These are phyloP conservation scores for Calosoma granatense DNA, from an alignment of 1,140 invertebrate genomes.

Conservation along the genomic window DNA sequence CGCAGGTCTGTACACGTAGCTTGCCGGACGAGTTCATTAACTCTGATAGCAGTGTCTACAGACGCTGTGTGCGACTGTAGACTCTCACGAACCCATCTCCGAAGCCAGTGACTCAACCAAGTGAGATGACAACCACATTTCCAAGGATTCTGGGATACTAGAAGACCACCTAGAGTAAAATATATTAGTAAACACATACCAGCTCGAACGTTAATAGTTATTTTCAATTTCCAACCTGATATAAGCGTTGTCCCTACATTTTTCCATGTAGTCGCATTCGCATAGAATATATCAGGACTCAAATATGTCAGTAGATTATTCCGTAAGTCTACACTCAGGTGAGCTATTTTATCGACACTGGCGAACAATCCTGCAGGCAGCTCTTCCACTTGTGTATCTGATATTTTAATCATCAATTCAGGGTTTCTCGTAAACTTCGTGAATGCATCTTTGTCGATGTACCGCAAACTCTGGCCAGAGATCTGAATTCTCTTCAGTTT, in stretches of 20 bases:
- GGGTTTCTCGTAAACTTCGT: slow-evolving; percentile 48
- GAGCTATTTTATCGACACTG: slow-evolving; percentile 61
- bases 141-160: slow-evolving; percentile 72
- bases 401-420: slow-evolving; percentile 64
- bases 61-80: slow-evolving; percentile 58
- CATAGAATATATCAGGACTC: slow-evolving; percentile 72
- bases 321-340: slow-evolving; percentile 70
- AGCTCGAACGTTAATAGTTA: slow-evolving; percentile 16
- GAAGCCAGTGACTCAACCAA: slow-evolving; percentile 80
- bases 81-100: slow-evolving; percentile 71
- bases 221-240: slow-evolving; percentile 45
- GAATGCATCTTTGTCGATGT: slow-evolving; percentile 61
- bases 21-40: slow-evolving; percentile 37
- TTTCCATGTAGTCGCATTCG: slow-evolving; percentile 73
- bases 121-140: slow-evolving; percentile 79
- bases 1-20: slow-evolving; percentile 55
- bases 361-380: slow-evolving; percentile 68
- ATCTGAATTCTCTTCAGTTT: slow-evolving; percentile 72
- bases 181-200: too few species aligned
- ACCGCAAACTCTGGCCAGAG: slow-evolving; percentile 56
- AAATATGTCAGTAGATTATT: slow-evolving; percentile 70
- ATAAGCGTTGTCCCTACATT: slow-evolving; percentile 69
- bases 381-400: slow-evolving; percentile 60
- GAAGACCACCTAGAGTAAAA: slow-evolving; percentile 71
- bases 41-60: slow-evolving; percentile 39